These are phyloP conservation scores for Nemoura dubitans DNA, from an alignment of 2,888 invertebrate genomes.

Conservation along the genomic window DNA sequence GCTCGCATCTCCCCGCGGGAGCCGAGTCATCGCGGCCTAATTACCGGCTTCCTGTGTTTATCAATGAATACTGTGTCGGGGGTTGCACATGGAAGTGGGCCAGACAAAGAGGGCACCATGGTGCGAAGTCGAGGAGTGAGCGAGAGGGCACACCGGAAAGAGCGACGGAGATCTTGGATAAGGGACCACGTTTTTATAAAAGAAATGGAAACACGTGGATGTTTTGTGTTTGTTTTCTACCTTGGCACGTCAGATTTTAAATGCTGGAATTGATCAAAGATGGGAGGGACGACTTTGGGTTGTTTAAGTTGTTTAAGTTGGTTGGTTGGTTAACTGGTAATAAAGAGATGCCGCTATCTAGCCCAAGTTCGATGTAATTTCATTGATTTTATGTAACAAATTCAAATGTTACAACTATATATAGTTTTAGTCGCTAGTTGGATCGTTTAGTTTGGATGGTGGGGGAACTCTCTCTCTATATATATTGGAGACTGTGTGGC, in stretches of 20 bases:
- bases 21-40: background rate
- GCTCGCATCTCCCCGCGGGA: background rate
- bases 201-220: background rate
- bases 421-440: no score
- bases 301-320: background rate
- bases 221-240: background rate
- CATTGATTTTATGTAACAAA: no score
- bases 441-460: no score
- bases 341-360: background rate
- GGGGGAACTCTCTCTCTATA: no score
- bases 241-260: background rate
- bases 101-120: background rate
- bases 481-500: no score
- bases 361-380: background rate
- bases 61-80: slow-evolving; percentile 4
- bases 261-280: background rate
- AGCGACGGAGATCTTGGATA: background rate
- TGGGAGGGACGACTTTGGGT: background rate
- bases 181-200: background rate
- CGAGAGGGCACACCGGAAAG: background rate
- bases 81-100: background rate
- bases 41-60: slow-evolving; percentile 12
- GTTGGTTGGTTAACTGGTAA: background rate
- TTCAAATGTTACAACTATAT: no score
- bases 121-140: background rate